These are phyloP conservation scores for Hirtodrosophila trivittata DNA, from an alignment of 2,888 invertebrate genomes.

Conservation along the genomic window DNA sequence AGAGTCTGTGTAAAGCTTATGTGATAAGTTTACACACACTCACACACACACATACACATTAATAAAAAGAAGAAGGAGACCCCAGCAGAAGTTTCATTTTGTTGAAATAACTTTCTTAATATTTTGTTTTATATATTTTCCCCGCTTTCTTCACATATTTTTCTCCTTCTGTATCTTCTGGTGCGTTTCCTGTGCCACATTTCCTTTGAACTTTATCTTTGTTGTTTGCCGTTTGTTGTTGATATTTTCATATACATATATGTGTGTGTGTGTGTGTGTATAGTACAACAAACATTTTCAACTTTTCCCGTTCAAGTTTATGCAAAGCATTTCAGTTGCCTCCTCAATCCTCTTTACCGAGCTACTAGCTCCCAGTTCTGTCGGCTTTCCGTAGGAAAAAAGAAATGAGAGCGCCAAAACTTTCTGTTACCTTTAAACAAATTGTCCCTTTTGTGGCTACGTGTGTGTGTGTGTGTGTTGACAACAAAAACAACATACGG, in stretches of 20 bases:
- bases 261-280: conserved; percentile 19
- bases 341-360: no score
- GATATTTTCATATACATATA: conserved; percentile 50
- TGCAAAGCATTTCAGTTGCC: conserved; percentile 29
- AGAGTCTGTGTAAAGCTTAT: conserved; percentile 20
- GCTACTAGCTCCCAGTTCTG: background rate
- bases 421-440: conserved; percentile 72
- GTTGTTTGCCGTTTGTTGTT: conserved; percentile 63
- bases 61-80: conserved; percentile 10
- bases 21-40: conserved; percentile 13
- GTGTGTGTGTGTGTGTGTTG: conserved; percentile 6
- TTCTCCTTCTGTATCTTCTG: conserved; percentile 45
- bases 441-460: conserved; percentile 62
- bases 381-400: background rate
- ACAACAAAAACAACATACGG: conserved; percentile 32
- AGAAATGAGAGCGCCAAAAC: conserved; percentile 59
- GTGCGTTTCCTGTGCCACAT: conserved; percentile 67
- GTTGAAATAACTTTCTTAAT: conserved; percentile 69
- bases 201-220: conserved; percentile 74
- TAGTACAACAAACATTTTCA: conserved; percentile 61
- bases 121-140: conserved; percentile 59
- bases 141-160: conserved; percentile 31
- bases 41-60: conserved; percentile 15
- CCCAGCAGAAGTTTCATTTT: conserved; percentile 59
- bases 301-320: conserved; percentile 39